Evolutionary conservation across 2,797 vertebrate genomes (phyloP).

Genomic region (Schizopygopsis pylzovi): DNA sequence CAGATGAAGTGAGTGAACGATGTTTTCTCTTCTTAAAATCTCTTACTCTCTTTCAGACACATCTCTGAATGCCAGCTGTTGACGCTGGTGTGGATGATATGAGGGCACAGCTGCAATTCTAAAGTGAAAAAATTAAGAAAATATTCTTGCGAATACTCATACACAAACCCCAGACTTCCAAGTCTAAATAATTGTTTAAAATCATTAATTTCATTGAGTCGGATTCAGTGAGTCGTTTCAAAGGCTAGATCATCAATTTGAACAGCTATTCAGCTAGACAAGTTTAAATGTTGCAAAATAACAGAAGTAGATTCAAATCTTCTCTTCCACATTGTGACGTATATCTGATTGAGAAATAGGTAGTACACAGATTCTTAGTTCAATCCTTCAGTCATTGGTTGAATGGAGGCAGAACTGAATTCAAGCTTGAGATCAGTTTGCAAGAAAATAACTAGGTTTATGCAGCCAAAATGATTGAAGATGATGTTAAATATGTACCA

Average conservation of each 20-base stretch:
- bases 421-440: not conserved
- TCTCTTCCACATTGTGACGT: not conserved
- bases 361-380: not conserved
- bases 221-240: not conserved
- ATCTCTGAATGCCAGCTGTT: not conserved
- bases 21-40: not conserved
- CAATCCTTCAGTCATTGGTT: not conserved
- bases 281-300: not conserved
- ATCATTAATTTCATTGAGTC: not conserved
- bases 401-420: not conserved
- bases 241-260: not conserved
- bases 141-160: not conserved
- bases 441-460: not conserved
- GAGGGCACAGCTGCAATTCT: constrained; percentile 16
- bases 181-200: not conserved
- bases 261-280: not conserved
- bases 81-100: not conserved
- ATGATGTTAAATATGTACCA: too few relatives aligned
- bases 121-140: not conserved
- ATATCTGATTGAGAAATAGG: not conserved
- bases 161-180: not conserved
- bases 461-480: not conserved
- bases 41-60: not conserved
- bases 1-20: constrained; percentile 84
- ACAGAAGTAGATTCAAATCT: not conserved